Evolutionary conservation across 2,113 vertebrate species (phyloP).

Genomic region (Myiozetetes cayanensis): DNA sequence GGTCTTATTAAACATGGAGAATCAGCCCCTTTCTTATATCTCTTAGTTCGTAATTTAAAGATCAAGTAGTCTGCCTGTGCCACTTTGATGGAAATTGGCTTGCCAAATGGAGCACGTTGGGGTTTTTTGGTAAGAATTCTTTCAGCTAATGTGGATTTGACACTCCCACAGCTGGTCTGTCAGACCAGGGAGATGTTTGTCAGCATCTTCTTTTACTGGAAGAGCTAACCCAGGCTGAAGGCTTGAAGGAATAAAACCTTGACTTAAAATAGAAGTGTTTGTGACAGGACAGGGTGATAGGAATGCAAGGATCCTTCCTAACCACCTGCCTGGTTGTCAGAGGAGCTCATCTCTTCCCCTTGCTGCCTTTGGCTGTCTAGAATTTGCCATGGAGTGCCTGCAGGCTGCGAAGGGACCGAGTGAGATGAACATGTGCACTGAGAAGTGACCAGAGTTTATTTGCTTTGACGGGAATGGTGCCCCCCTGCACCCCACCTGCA

Average conservation of each 20-base stretch:
- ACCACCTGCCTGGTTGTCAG: conserved; percentile 21
- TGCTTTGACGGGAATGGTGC: not conserved
- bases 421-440: not conserved
- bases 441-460: not conserved
- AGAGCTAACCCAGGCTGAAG: conserved; percentile 16
- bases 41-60: not conserved
- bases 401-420: accelerated
- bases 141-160: not conserved
- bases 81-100: not conserved
- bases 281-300: conserved; percentile 1
- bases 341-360: not conserved
- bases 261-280: conserved; percentile 32
- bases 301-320: not conserved
- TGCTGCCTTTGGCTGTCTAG: not conserved
- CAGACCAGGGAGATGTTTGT: conserved; percentile 7
- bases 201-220: not conserved
- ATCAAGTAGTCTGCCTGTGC: not conserved
- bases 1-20: not conserved
- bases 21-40: not conserved
- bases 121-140: not conserved
- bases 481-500: not conserved
- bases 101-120: not conserved
- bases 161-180: not conserved
- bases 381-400: not conserved
- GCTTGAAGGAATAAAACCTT: not conserved